Percentiles rank a stretch among this genome's conserved stretches.
These are phyloP conservation scores for Leptopilina drosophilae DNA, from an alignment of 2,888 invertebrate genomes.

Conservation along the genomic window DNA sequence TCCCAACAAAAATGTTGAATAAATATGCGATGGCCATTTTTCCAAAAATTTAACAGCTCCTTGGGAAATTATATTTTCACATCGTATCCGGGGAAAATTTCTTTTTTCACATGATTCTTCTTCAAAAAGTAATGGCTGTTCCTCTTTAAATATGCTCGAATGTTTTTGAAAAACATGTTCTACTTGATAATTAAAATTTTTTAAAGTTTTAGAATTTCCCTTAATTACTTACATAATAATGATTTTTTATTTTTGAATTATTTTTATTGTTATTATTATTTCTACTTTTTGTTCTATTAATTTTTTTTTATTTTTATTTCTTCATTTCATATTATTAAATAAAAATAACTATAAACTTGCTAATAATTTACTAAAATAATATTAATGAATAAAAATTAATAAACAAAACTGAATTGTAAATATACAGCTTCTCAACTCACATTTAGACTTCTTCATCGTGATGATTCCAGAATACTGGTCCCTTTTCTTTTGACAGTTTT, in stretches of 20 bases:
- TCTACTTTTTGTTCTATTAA: no score
- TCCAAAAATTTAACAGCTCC: slow-evolving; percentile 62
- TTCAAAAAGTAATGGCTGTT: slow-evolving; percentile 12
- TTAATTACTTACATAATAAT: slow-evolving; percentile 41
- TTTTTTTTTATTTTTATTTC: no score
- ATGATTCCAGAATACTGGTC: slow-evolving; percentile 49
- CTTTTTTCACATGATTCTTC: slow-evolving; percentile 37
- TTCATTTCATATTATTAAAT: no score
- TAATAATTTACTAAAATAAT: not conserved
- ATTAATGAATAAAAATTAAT: not conserved
- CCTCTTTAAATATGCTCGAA: not conserved
- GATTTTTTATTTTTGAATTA: no score
- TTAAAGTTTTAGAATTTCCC: not conserved
- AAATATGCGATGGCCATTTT: slow-evolving; percentile 66
- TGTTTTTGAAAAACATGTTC: slow-evolving; percentile 11
- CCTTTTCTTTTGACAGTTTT: slow-evolving; percentile 38
- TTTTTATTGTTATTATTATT: no score
- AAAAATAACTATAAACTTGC: no score
- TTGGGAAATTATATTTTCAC: slow-evolving; percentile 53
- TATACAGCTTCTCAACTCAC: slow-evolving; percentile 55
- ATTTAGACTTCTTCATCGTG: slow-evolving; percentile 61
- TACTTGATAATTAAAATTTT: slow-evolving; percentile 8
- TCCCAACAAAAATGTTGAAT: slow-evolving; percentile 60
- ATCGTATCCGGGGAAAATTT: slow-evolving; percentile 47
- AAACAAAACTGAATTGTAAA: not conserved